Base-by-base conservation (phyloP, 2,797 vertebrate species). In the Lutra lutra region DNA sequence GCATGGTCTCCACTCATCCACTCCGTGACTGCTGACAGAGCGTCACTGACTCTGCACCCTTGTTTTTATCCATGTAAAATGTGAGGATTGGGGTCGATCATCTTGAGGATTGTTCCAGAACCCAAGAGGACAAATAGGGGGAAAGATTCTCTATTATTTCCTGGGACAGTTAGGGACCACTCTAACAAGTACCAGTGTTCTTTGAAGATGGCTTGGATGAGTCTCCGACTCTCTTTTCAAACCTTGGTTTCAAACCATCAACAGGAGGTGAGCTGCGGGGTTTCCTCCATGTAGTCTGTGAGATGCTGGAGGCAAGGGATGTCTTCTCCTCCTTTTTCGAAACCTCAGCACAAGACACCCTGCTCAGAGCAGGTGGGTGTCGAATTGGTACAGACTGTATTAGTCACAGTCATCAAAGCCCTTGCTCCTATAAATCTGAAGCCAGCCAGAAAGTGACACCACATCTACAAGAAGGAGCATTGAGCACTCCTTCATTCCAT, bases 271-370 rank as follows among this genome's bases (percentile, higher is more conserved):
- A n/a, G 8, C 43, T 20, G 3, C 2, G 0, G 4, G 40, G 25
- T 20, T 14, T 27, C 32, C 2, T 0, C 2, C 0, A 0, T 7
- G 8, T 0, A n/a, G 46, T 48, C 46, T 0, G 0, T 21, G 66
- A 58, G 6, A 56, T 14, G 0, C 18, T 58, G 18, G 38, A 51
- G 13, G 12, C 8, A 15, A 60, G 38, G 10, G 9, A 0, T 40
- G 20, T 0, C 6, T 51, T 25, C 25, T 17, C 29, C 6, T 13
- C 4, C 13, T 25, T 51, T 43, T 80, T 73, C 84, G 56, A 70
- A 84, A n/a, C 2, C 32, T 46, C 46, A 6, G n/a, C 2, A 1
- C 32, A 9, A 9, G 85, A 56, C 2, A 2, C 35, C 11, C 3
- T 10, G 9, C 43, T 43, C 27, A 3, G 40, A 27, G 23, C 48